Percentiles rank a stretch among this genome's conserved stretches.
These are phyloP conservation scores for Amiota mariae DNA, from an alignment of 2,888 invertebrate species.

Conservation along the genomic window DNA sequence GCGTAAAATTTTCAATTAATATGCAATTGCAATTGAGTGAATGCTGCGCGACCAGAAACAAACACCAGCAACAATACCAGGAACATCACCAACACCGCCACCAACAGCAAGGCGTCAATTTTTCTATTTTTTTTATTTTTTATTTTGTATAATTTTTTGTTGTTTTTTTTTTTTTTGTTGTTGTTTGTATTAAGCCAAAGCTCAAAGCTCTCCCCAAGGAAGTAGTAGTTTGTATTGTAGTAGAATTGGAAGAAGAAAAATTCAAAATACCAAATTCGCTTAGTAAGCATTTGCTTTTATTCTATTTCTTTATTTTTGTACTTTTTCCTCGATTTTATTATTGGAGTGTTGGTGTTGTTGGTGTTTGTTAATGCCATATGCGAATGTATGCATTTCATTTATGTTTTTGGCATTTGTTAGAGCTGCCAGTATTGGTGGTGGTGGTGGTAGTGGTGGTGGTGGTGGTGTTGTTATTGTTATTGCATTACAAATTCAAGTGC, in stretches of 20 bases:
- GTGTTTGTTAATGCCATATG: not conserved
- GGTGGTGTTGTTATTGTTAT: constrained; percentile 19
- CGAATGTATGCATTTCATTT: constrained; percentile 16
- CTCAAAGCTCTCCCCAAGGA: not conserved
- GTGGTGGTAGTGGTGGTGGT: not conserved
- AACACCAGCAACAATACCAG: not conserved
- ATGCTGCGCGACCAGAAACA: not conserved
- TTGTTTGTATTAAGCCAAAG: not conserved
- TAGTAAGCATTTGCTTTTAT: constrained; percentile 4
- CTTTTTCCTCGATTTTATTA: constrained; percentile 12
- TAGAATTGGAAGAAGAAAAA: no score
- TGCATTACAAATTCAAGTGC: constrained; percentile 62
- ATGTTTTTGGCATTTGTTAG: constrained; percentile 17
- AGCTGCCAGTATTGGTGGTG: not conserved
- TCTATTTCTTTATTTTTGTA: not conserved
- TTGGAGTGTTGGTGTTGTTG: not conserved
- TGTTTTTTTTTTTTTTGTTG: constrained; percentile 41
- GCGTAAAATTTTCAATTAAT: constrained; percentile 66
- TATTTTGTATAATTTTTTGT: no score
- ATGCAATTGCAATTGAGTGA: constrained; percentile 57
- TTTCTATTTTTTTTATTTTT: constrained; percentile 49
- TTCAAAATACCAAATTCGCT: not conserved
- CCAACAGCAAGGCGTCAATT: not conserved
- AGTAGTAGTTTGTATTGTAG: no score
- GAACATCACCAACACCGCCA: not conserved